These are phyloP conservation scores for Ashinkailepas kermadecensis DNA, from an alignment of 2,888 invertebrate species.

Conservation along the genomic window DNA sequence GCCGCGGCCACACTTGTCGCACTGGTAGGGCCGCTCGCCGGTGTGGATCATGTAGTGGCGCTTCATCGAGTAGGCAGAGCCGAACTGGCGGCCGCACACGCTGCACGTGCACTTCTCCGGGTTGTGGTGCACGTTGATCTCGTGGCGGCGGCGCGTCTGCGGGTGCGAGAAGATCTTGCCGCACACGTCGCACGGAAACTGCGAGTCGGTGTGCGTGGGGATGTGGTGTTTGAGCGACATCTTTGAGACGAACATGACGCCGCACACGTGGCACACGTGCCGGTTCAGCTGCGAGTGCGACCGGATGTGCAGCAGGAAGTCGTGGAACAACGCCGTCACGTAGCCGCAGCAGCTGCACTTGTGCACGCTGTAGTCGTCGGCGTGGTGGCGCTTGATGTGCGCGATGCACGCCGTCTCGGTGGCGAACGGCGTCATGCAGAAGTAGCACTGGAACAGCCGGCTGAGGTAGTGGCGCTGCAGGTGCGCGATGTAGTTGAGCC, in stretches of 20 bases:
- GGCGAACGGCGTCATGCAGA: not conserved
- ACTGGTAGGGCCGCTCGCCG: slow-evolving; percentile 33
- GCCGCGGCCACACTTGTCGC: slow-evolving; percentile 33
- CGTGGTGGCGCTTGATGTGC: slow-evolving; percentile 16
- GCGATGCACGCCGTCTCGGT: not conserved
- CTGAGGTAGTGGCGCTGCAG: not conserved
- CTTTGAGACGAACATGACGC: slow-evolving; percentile 10
- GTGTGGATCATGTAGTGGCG: slow-evolving; percentile 33
- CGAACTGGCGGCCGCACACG: slow-evolving; percentile 34
- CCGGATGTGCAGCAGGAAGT: slow-evolving; percentile 16
- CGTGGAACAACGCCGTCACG: slow-evolving; percentile 17
- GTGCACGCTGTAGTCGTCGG: slow-evolving; percentile 16
- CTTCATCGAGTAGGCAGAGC: slow-evolving; percentile 32
- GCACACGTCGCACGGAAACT: slow-evolving; percentile 15
- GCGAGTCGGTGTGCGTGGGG: not conserved
- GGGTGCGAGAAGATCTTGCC: slow-evolving; percentile 11
- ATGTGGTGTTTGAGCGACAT: slow-evolving; percentile 7
- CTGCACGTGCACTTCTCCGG: slow-evolving; percentile 28
- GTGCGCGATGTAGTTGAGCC: not conserved
- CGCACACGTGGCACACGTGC: slow-evolving; percentile 18
- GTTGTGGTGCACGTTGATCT: not conserved
- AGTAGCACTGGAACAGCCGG: slow-evolving; percentile 3
- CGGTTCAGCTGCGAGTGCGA: slow-evolving; percentile 16
- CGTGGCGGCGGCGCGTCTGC: slow-evolving; percentile 13
- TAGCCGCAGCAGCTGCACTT: slow-evolving; percentile 19